Evolutionary conservation across 2,797 vertebrate species (phyloP), one percentile per base, ranked within the genome.

Genomic region (Falco naumanni): DNA sequence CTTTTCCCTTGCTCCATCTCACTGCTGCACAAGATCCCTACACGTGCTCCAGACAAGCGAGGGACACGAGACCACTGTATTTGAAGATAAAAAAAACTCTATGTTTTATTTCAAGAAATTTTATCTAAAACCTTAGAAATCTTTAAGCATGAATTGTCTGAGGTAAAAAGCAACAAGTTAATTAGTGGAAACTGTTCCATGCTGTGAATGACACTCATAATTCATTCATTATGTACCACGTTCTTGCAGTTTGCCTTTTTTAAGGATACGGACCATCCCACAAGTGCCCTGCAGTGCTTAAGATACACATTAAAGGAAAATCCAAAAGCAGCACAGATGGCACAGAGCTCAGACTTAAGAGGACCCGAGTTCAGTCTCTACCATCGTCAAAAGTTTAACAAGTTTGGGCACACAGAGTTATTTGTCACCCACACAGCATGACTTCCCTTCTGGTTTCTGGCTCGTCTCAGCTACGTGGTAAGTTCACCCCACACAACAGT

Each of bases 21-120:
- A 41, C 5, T 26, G 33, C 66, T 63, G 43, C 48, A 61, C 28
- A 63, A 61, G 43, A 43, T 25, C 28, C 43, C 41, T 19, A 14
- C 2, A 1, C 0, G 13, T 45, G 37, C 43, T 61, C 28, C 1
- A 0, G 57, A 54, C 22, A 33, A 54, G 19, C 13, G 25, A 83
- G 66, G 37, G 78, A 69, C 28, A 77, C 17, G 31, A 65, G 33
- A 9, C 4, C 17, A 9, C 50, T 37, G 5, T 11, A 45, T 20
- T 6, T 80, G 75, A 57, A 80, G 51, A 70, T 19, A 19, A 51
- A 75, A 66, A 66, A 13, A 2, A 0, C 3, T 9, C 39, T 22
- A 15, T 16, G 34, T 61, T 66, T 45, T 33, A 11, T 29, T 78
- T 59, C 41, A 64, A 50, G 51, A 70, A 56, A 39, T 75, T 37